phyloP scores from a whole-genome alignment of 2,797 vertebrate genomes.

The Schizothorax lantsangensis region DNA sequence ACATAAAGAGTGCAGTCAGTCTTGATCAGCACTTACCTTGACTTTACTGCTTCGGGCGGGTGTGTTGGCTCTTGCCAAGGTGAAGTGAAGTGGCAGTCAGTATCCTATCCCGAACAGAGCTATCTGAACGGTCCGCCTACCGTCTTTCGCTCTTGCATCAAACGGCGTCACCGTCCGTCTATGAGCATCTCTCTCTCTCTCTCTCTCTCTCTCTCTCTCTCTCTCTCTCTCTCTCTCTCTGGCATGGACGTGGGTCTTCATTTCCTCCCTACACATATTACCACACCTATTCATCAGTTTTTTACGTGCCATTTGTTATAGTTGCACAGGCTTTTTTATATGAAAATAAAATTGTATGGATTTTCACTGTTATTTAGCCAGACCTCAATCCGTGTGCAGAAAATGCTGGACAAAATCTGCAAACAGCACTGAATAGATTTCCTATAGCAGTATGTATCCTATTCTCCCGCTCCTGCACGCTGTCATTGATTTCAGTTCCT shows the following conservation, averaged over 20 bases:
- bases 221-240: not conserved
- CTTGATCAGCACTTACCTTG: slow-evolving; percentile 27
- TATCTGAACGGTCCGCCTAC: slow-evolving; percentile 50
- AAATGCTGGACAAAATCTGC: slow-evolving; percentile 37
- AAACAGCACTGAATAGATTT: slow-evolving; percentile 30
- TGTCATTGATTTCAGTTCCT: slow-evolving; percentile 29
- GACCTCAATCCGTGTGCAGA: not conserved
- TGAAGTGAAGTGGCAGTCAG: slow-evolving; percentile 58
- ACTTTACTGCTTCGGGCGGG: slow-evolving; percentile 25
- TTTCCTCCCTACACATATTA: not conserved
- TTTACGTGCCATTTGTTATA: not conserved
- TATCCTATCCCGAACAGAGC: slow-evolving; percentile 44
- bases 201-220: not conserved
- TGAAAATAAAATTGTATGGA: not conserved
- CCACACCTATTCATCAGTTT: slow-evolving; percentile 11
- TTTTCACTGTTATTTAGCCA: not conserved
- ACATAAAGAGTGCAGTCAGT: not conserved
- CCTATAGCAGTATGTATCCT: slow-evolving; percentile 1
- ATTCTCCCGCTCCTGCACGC: not conserved
- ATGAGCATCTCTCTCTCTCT: not conserved
- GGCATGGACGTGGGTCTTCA: not conserved
- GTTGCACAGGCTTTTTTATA: not conserved
- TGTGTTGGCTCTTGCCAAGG: slow-evolving; percentile 37
- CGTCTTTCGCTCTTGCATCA: slow-evolving; percentile 21
- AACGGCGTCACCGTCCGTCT: not conserved